Evolutionary conservation across 2,888 invertebrate species (phyloP).

Genomic region (Phyllotreta striolata): DNA sequence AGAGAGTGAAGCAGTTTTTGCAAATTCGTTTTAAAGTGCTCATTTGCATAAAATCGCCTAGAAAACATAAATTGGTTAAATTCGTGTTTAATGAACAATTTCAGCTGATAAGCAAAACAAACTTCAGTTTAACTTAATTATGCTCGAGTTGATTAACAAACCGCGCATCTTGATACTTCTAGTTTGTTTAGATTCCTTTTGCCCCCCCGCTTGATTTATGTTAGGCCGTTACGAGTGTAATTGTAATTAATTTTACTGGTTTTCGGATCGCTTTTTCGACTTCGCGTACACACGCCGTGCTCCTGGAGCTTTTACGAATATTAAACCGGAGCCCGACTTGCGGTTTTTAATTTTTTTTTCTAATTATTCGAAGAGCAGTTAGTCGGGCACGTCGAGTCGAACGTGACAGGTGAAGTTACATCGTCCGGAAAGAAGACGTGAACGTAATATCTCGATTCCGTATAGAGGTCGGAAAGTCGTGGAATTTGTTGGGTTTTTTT

Average conservation of each 20-base stretch:
- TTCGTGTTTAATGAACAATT: constrained; percentile 2
- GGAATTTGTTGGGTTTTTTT: background rate
- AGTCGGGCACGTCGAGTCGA: constrained; percentile 7
- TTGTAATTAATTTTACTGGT: too few species aligned
- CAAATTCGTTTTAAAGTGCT: too few species aligned
- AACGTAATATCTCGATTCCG: constrained; percentile 9
- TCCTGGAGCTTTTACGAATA: constrained; percentile 38
- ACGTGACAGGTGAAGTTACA: constrained; percentile 11
- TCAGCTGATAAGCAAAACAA: background rate
- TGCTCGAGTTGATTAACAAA: constrained; percentile 7
- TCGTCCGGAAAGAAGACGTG: constrained; percentile 20
- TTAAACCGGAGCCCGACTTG: constrained; percentile 40
- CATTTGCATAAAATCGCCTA: too few species aligned
- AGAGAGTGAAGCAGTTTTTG: too few species aligned
- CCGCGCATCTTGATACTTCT: constrained; percentile 4
- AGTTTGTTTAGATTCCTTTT: background rate
- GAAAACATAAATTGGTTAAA: too few species aligned
- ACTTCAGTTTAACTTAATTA: constrained; percentile 6
- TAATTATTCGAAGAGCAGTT: constrained; percentile 21
- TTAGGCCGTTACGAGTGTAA: background rate
- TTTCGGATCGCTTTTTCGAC: background rate
- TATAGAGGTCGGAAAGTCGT: background rate
- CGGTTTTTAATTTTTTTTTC: constrained; percentile 28
- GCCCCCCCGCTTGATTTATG: constrained; percentile 1
- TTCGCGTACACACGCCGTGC: background rate